Base-by-base conservation (phyloP, 2,113 vertebrate genomes). In the Vicugna pacos region DNA sequence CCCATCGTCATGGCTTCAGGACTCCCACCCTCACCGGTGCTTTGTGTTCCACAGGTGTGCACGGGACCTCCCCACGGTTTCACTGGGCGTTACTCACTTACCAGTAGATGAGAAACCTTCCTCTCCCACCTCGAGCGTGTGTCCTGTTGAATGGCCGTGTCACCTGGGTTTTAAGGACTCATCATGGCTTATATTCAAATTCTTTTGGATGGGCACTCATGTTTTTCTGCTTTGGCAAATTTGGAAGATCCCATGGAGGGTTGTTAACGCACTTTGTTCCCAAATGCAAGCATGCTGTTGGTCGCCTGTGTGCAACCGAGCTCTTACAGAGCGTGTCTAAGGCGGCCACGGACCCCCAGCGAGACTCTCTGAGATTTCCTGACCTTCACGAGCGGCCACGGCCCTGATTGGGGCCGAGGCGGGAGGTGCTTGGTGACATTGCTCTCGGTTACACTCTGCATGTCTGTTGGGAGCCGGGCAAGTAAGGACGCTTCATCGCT, bases 41-140 rank as follows among this genome's bases (percentile, higher is more conserved):
- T 42, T 42, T 42, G 38, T 42, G 38, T 42, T 42, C 38, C 38
- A 3, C 28, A 1, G 9, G 1, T 32, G 16, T 28, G 26, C 46
- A 10, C 26, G 1, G 0, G 2, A 4, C 30, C 46, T 30, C 46
- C 17, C 17, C 28, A 16, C 1, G 19, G 26, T 28, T 0, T 32
- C 26, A 3, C 46, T 9, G 8, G 8, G 2, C 19, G 72, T 46
- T 75, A 19, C 1, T 30, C 28, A 20, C 14, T 6, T 17, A 3
- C 46, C 16, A 11, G 72, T 32, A 42, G 38, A 46, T 50, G 16
- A 26, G 3, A 1, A 30, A 6, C 10, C 72, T 50, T 32, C 46
- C 22, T 50, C 46, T 32, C 1, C 0, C 5, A 26, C 15, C 19
- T 17, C 28, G 8, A 11, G 26, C 13, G 28, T 5, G 46, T 32